Base-by-base conservation (phyloP, 2,888 invertebrate species). In the Cybosia mesomella region DNA sequence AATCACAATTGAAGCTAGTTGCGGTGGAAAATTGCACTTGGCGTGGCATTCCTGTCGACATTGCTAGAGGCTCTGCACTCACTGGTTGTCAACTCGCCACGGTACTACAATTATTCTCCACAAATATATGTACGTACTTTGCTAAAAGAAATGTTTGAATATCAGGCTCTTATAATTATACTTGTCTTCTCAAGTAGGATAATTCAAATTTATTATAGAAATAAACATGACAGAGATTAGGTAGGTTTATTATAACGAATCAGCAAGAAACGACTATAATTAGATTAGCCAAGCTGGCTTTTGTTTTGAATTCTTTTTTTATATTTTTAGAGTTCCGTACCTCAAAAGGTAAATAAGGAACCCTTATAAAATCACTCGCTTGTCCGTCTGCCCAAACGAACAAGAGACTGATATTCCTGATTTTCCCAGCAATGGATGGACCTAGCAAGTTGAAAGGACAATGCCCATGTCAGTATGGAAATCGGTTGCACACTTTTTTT, bases 1-100 rank as follows among this genome's bases (percentile, higher is more conserved):
- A 94, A 92, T 93, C 87, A 91, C 92, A 91, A 92, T 90, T 90
- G 91, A 91, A 91, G 89, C 89, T 89, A 88, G 89, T 91, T 90
- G 87, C 86, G 72, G 79, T 80, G 86, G 90, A 90, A 93, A 93
- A 94, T 93, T 94, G 89, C 90, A 88, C 91, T 88, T 87, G 87
- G 87, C 88, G 85, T 87, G 82, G 89, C 87, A 91, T 91, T 89
- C 87, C 84, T 83, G 66, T 76, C 80, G 79, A 81, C 84, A 88
- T 89, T 87, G 87, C 86, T 83, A 83, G 81, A 76, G 84, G 83
- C 83, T 86, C 82, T 81, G 71, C 70, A 79, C 74, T 73, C 79
- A 83, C 80, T 81, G 79, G 82, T 84, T 86, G 87, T 82, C 82
- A 80, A 77, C 82, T 63, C 70, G 67, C 78, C 82, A 79, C 77